Evolutionary conservation across 2,113 vertebrate genomes (phyloP), one percentile per base, ranked within the genome.

Genomic region (Danionella cerebrum): DNA sequence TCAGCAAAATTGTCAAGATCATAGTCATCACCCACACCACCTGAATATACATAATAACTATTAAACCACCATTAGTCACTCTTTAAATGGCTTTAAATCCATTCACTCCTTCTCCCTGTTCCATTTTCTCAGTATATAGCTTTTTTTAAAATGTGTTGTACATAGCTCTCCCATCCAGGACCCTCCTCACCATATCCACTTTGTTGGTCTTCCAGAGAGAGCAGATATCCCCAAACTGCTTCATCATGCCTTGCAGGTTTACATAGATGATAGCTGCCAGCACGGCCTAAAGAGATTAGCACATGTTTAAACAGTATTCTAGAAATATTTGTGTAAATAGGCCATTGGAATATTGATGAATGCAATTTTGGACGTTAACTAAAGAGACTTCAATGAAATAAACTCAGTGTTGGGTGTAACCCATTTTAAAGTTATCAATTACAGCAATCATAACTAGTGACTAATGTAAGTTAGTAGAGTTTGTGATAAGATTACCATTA

Each of bases 241-340:
- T 90, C 84, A 95, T 80, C 90, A 98, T 98, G n/a, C 95, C 93
- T 2, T 96, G 92, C 57, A 98, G 86, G 78, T 98, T 98, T 51
- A 92, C 76, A 0, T 88, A 89, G 50, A 98, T 87, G 57, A 89
- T 90, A 31, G 93, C 87, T 8, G 95, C 79, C 78, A 98, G 75
- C 62, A 96, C 91, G 0, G 95, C 91, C 95, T 98, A 58, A 36
- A 25, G 3, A 58, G 33, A 73, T 5, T 38, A 65, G 51, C 39
- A 44, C 12, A 69, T 25, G 44, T 27, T 63, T 65, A 29, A 51
- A 73, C 35, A 51, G 68, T 31, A 59, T 42, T 12, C 50, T 42
- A 7, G 22, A 18, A 16, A 31, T 14, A 16, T 2, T 25, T 41
- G 11, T 35, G 19, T 65, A 21, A 60, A 35, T 19, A 10, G 27